Evolutionary conservation across 2,797 vertebrate species (phyloP).

Genomic region (Pseudotriccus pelzelni): DNA sequence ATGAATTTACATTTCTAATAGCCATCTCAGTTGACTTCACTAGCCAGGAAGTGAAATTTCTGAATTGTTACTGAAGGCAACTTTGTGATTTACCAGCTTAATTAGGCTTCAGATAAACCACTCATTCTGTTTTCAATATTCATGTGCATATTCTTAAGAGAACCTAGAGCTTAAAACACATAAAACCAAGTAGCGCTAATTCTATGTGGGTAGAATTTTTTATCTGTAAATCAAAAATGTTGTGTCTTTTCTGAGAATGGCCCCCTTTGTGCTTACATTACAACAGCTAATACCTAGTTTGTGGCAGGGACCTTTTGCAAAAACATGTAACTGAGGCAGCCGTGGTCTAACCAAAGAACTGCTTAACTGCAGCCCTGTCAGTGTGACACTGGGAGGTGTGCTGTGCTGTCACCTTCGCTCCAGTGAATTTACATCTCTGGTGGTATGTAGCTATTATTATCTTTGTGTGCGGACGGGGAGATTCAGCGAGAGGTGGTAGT

Average conservation of each 20-base stretch:
- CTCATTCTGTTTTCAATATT: background rate
- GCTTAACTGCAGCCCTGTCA: background rate
- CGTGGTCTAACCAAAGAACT: accelerated
- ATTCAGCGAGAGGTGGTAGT: background rate
- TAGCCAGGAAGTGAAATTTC: background rate
- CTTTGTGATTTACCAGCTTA: background rate
- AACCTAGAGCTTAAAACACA: background rate
- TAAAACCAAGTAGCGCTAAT: background rate
- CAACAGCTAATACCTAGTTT: background rate
- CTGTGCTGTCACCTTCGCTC: background rate
- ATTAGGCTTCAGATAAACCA: background rate
- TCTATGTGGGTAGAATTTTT: background rate
- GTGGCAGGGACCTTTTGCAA: background rate
- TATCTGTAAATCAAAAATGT: background rate
- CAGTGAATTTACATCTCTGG: background rate
- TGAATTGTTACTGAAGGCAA: background rate
- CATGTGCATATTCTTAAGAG: background rate
- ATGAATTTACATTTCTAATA: background rate
- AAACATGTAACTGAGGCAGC: background rate
- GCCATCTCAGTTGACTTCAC: background rate
- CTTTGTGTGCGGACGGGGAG: background rate
- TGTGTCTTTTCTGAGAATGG: background rate
- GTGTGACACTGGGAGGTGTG: background rate
- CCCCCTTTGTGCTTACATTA: background rate
- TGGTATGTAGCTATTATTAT: background rate